Conservation (phyloP, 2,113 vertebrate genomes). For the Rissa tridactyla region DNA sequence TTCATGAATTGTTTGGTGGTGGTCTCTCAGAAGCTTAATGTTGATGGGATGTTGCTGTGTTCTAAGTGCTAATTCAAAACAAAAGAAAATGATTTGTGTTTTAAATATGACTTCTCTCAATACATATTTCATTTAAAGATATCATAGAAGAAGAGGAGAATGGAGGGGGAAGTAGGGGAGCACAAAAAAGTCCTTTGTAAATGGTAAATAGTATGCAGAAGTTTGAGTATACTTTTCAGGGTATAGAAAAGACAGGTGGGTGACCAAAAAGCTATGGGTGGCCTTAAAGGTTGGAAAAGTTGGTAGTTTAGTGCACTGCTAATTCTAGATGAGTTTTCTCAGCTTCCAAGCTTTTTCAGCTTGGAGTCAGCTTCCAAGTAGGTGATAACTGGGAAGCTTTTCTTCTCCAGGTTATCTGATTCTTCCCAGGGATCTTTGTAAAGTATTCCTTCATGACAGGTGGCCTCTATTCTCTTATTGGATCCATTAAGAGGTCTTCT, state of each 20-base stretch:
- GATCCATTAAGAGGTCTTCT: neutral
- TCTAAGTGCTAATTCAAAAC: neutral
- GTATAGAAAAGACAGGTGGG: neutral
- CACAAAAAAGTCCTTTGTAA: neutral
- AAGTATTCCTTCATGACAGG: neutral
- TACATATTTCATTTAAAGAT: neutral
- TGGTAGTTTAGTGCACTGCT: neutral
- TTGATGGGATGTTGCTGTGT: neutral
- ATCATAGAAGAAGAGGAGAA: neutral
- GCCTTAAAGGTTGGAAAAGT: neutral
- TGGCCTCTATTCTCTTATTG: neutral
- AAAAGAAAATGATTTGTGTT: neutral
- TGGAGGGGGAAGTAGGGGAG: neutral
- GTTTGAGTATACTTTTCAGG: neutral
- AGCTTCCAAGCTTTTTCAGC: neutral
- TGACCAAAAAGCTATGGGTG: neutral
- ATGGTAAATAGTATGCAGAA: neutral
- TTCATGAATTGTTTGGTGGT: neutral
- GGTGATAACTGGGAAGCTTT: neutral
- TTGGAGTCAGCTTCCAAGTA: neutral
- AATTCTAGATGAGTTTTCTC: neutral
- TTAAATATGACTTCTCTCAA: neutral
- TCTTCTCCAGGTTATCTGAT: neutral
- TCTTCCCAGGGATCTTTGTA: neutral
- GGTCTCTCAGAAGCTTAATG: neutral